Evolutionary conservation across 2,888 invertebrate species (phyloP).

Genomic region (Ennomos quercinarius): DNA sequence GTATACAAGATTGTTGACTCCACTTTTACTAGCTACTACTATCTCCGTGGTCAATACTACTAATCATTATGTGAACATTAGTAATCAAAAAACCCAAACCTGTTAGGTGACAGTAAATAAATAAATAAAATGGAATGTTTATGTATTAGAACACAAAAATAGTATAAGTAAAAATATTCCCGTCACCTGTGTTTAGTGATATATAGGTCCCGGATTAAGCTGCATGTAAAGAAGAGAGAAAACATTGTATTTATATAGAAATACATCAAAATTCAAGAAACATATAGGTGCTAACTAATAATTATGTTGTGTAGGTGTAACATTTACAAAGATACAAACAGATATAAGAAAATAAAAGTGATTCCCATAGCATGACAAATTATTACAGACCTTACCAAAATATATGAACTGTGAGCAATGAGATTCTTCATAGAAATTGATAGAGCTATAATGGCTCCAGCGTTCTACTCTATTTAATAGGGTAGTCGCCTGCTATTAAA

Average conservation of each 20-base stretch:
- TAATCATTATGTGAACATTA: constrained; percentile 13
- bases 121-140: constrained; percentile 34
- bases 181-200: constrained; percentile 85
- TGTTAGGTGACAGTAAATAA: constrained; percentile 36
- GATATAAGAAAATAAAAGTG: constrained; percentile 8
- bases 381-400: constrained; percentile 10
- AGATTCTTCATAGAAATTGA: neutral
- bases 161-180: constrained; percentile 74
- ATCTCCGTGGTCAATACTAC: too few relatives aligned
- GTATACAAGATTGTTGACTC: too few relatives aligned
- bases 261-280: constrained; percentile 46
- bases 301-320: constrained; percentile 10
- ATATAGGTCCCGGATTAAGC: constrained; percentile 86
- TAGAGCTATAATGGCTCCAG: too few relatives aligned
- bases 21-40: too few relatives aligned
- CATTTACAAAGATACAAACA: constrained; percentile 6
- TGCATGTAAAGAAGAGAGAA: constrained; percentile 85
- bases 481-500: too few relatives aligned
- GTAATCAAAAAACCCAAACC: constrained; percentile 35
- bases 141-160: constrained; percentile 60
- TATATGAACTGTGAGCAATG: constrained; percentile 9
- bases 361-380: constrained; percentile 4
- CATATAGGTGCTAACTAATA: constrained; percentile 41
- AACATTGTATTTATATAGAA: constrained; percentile 71
- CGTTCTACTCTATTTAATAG: too few relatives aligned